Base-by-base conservation (phyloP, 2,888 invertebrate genomes). In the Atrina japonica region DNA sequence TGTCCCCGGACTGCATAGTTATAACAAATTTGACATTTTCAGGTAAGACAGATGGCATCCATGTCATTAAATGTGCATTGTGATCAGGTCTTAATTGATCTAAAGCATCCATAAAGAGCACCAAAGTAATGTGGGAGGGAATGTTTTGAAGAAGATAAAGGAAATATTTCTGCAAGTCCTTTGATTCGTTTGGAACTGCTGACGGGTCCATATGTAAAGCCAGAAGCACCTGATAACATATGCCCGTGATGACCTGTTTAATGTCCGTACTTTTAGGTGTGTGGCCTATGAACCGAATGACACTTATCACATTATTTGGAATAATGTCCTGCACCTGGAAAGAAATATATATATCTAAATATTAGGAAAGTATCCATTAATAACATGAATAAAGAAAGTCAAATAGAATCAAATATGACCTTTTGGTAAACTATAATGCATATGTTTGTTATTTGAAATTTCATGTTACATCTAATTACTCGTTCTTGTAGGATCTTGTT, bases 21-120 rank as follows among this genome's bases (percentile, higher is more conserved):
- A 89, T 45, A 43, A 90, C 73, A 3, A 89, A 73, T 75, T 88
- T 88, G 1, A 89, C 84, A 75, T 90, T 88, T n/a, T 71, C 59
- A 7, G 78, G 82, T 40, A 89, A 72, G 16, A 70, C 53, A 2
- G 43, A 40, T n/a, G 90, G 88, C 14, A 90, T 63, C 90, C 90
- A 90, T 21, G 75, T 55, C 79, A 85, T 59, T 23, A 69, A 65
- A 61, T 83, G 78, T n/a, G 85, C 83, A 63, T 78, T 78, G 63
- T 83, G 75, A n/a, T 85, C 85, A 0, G 83, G 82, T 9, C 64
- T 66, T 1, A 86, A 70, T 45, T 78, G 74, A 7, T 78, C 73
- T 16, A 82, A 14, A 70, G 83, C 75, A 82, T 82, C 89, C 72
- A 90, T 49, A 50, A 87, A 73, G 18, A 90, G 67, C 7, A 89